Base-by-base conservation (phyloP, 1,140 invertebrate genomes). In the Caenorhabditis brenneri region DNA sequence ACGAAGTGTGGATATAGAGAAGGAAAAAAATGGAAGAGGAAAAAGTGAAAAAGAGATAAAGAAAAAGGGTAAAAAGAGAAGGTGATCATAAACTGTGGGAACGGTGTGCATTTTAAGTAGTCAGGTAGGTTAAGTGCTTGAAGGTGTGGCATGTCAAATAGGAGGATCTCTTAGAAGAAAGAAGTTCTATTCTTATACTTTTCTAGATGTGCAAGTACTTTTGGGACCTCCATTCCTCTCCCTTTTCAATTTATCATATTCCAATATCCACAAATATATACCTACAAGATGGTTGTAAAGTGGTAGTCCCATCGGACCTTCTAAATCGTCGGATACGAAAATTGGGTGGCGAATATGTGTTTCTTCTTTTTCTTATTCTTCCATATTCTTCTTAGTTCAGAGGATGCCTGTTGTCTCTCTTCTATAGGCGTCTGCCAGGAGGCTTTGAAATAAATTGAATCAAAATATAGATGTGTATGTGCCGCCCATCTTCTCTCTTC, bases 371-470 rank as follows among this genome's bases (percentile, higher is more conserved):
- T 19, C 19, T 9, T 29, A n/a, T n/a, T 19, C n/a, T 42, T 74
- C 65, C 65, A 74, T 74, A 74, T 42, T 42, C 12, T 74, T 74
- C 65, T 42, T 74, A 22, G 36, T 22, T 42, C 15, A 12, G 6
- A n/a, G 15, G 58, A 7, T 65, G 53, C 33, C 58, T 65, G 53
- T 55, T 55, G 53, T 55, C 53, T 74, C 65, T 24, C 65, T 24
- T 74, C 36, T 74, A 36, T 42, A 74, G 36, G 27, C 33, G 36
- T 42, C 65, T 65, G 58, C 33, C 36, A 46, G 65, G 36, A 74
- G 65, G 65, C 65, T 74, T n/a, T 22, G 65, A 74, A 74, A 74
- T 74, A 74, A 74, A 74, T 74, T 74, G 65, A 74, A 74, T 74
- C 65, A 74, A 74, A 74, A 74, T 74, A 74, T 74, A 74, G 65